Evolutionary conservation across 2,888 invertebrate genomes (phyloP), one percentile per base, ranked within the genome.

Genomic region (Hemicrepidius hirtus): DNA sequence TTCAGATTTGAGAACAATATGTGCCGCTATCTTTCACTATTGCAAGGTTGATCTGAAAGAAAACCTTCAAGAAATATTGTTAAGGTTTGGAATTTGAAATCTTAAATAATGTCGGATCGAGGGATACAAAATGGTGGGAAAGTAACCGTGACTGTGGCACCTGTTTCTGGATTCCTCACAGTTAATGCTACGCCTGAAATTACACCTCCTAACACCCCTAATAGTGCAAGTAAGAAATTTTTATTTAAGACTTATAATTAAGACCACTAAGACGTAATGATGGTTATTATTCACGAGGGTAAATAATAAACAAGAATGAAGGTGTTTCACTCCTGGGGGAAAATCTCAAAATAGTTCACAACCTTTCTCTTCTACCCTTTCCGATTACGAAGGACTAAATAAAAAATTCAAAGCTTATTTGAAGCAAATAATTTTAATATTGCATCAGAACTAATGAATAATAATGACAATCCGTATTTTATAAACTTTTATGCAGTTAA

Each of bases 131-230:
- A 76, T 59, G 75, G 73, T 18, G 72, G 62, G 6, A 71, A 76
- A 41, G 74, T 77, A 5, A 75, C 77, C 9, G 76, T 77, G 9
- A 76, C 77, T 4, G 77, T 77, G 32, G 73, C 74, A 28, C 77
- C 77, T 9, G 53, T 62, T 41, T 40, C 68, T 2, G 53, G 62
- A 1, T 53, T 68, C 0, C 9, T 68, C 4, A 37, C 68, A 5
- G 53, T 68, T 4, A 53, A 41, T 10, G 18, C 50, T 5, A 62
- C 50, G 0, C 68, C 50, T 9, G 12, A 50, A 18, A 32, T 3
- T 12, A 41, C 60, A 21, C 20, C 68, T 46, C 62, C 68, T 18
- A 40, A 18, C 16, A 55, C 68, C 35, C 62, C 68, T 18, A 40
- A 18, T 12, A 55, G 32, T 32, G 46, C 24, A 65, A 7, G 59